A percentile compares a stretch with the other conserved stretches of the same genome.
Conservation (phyloP, 2,113 vertebrate species). For the Ovibos moschatus region DNA sequence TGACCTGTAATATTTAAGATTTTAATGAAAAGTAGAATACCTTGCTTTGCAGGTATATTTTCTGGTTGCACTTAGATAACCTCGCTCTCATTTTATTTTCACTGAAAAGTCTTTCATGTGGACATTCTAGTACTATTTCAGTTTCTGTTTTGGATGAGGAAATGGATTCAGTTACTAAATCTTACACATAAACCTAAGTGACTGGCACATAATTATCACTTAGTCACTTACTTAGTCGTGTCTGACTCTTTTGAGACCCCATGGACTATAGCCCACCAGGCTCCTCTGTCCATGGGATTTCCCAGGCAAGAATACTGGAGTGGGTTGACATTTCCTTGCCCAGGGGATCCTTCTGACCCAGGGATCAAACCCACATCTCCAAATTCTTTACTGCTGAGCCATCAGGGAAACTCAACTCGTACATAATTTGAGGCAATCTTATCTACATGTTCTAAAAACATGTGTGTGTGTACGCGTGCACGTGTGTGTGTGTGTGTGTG, state of each 20-base stretch:
- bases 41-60: background rate
- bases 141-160: background rate
- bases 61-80: background rate
- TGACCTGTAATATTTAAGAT: background rate
- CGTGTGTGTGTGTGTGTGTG: no score
- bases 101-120: background rate
- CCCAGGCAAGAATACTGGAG: background rate
- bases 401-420: background rate
- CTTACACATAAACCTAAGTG: background rate
- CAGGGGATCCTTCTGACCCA: background rate
- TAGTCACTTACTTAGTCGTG: background rate
- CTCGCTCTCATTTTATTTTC: background rate
- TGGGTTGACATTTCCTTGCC: background rate
- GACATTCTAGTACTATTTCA: background rate
- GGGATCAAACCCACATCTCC: background rate
- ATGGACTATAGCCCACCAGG: background rate
- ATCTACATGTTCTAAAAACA: background rate
- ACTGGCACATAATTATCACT: background rate
- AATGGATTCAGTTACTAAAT: background rate
- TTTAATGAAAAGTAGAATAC: constrained; percentile 1
- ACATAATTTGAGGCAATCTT: background rate
- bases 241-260: background rate
- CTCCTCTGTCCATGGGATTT: background rate
- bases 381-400: background rate
- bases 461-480: background rate